Base-by-base conservation (phyloP, 2,888 invertebrate genomes). In the Rhyacophila evoluta region DNA sequence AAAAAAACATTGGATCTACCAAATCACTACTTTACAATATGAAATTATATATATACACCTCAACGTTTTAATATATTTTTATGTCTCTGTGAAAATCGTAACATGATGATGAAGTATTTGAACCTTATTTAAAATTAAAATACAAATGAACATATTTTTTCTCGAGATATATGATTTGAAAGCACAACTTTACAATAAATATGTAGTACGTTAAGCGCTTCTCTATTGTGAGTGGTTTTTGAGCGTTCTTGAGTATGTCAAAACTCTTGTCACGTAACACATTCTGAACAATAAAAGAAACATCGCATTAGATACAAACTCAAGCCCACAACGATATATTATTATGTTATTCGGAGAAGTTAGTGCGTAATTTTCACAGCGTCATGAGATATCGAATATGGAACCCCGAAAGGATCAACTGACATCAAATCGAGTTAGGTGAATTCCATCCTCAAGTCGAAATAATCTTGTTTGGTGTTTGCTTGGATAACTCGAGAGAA, bases 391-490 rank as follows among this genome's bases (percentile, higher is more conserved):
- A 79, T 79, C 79, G 79, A 75, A 39, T 55, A 79, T 79, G 55
- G 68, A 79, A 74, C 75, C 72, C 68, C 15, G 72, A 74, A 79
- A 79, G 80, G 80, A 80, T 77, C 73, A 74, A 71, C 72, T 70
- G 55, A 74, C 72, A 80, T 78, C 80, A 78, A 78, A 80, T 80
- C 80, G 78, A 80, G 80, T 80, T 78, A 55, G 80, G 69, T 67
- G 75, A 76, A 80, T 80, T 80, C 77, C 68, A 73, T 75, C 77
- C 68, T 39, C 67, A 74, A 74, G 75, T 75, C 10, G 74, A 68
- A 77, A 80, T 80, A 80, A 78, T 80, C 80, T 80, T 76, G 70
- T 79, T 71, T 67, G 79, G 67, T 71, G 71, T 71, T 39, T 41
- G 12, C 39, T n/a, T 15, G 36, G 33, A 37, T 29, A 36, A 37